A percentile compares a stretch with the other conserved stretches of the same genome.
Evolutionary conservation across 2,888 invertebrate species (phyloP).

Genomic region (Candidula unifasciata): DNA sequence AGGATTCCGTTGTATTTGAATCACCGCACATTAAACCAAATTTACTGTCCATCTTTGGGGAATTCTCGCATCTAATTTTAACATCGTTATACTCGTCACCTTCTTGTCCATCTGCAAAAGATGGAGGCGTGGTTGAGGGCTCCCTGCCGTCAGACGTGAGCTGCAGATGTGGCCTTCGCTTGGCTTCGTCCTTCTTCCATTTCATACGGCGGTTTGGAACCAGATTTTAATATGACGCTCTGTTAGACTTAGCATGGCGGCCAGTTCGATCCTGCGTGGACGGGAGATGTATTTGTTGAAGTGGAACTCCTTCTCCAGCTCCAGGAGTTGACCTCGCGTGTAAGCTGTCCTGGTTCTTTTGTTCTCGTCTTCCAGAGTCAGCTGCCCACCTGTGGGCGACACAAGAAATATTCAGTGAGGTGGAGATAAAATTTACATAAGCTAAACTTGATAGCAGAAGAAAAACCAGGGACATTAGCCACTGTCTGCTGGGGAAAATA

Average conservation of each 20-base stretch:
- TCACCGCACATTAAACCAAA: background rate
- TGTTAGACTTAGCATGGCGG: conserved; percentile 95
- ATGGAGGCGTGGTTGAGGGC: conserved; percentile 25
- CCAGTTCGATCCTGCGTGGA: conserved; percentile 97
- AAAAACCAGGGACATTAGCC: too few relatives aligned
- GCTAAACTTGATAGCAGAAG: too few relatives aligned
- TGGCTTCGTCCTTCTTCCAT: conserved; percentile 77
- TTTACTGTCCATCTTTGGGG: background rate
- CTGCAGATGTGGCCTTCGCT: conserved; percentile 69
- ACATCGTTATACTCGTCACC: conserved; percentile 26
- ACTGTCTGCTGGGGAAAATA: too few relatives aligned
- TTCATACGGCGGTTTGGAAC: conserved; percentile 80
- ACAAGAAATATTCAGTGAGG: background rate
- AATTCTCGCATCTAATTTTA: background rate
- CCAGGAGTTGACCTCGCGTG: conserved; percentile 97
- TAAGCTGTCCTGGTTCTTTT: conserved; percentile 95
- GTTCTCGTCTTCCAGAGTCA: conserved; percentile 75
- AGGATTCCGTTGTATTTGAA: too few relatives aligned
- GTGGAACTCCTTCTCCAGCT: conserved; percentile 98
- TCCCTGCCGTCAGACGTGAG: conserved; percentile 47
- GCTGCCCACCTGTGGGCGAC: conserved; percentile 71
- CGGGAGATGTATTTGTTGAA: conserved; percentile 98
- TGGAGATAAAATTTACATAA: too few relatives aligned
- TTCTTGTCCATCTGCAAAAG: conserved; percentile 24
- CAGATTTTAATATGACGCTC: conserved; percentile 88